Evolutionary conservation across 2,888 invertebrate species (phyloP).

Genomic region (Sericinus montela): DNA sequence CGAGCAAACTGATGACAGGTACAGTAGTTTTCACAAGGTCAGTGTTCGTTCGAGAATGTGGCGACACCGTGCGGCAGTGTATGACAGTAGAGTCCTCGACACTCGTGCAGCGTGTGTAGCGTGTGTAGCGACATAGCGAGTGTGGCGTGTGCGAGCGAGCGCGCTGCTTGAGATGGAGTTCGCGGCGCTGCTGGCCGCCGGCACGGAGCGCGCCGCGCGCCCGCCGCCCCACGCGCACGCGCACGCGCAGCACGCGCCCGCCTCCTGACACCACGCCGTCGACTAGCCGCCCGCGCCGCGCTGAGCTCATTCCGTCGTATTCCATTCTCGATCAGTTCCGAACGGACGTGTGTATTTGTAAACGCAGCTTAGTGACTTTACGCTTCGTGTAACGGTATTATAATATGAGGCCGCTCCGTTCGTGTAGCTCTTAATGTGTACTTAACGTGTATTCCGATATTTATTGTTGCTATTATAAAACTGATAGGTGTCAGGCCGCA

Average conservation of each 20-base stretch:
- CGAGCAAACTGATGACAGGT: too few species aligned
- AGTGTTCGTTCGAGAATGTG: too few species aligned
- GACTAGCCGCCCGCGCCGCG: slow-evolving; percentile 31
- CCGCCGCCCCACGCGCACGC: slow-evolving; percentile 53
- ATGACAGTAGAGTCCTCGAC: too few species aligned
- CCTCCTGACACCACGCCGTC: slow-evolving; percentile 67
- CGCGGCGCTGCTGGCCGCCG: slow-evolving; percentile 88
- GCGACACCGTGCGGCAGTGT: too few species aligned
- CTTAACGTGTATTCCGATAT: slow-evolving; percentile 60
- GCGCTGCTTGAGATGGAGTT: slow-evolving; percentile 96
- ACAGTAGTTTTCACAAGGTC: too few species aligned
- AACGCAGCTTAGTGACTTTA: slow-evolving; percentile 29
- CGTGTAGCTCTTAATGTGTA: slow-evolving; percentile 58
- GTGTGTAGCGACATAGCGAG: too few species aligned
- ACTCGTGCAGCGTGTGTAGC: too few species aligned
- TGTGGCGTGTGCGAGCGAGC: slow-evolving; percentile 84
- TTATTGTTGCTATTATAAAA: slow-evolving; percentile 38
- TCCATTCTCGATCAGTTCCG: slow-evolving; percentile 35
- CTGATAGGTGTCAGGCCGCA: slow-evolving; percentile 18
- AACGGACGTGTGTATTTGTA: slow-evolving; percentile 43
- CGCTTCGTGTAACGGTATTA: slow-evolving; percentile 40
- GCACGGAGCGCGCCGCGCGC: slow-evolving; percentile 88
- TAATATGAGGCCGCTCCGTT: slow-evolving; percentile 56
- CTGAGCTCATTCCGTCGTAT: not conserved
- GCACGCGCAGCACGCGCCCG: too few species aligned